These are phyloP conservation scores for Acanthosepion lycidas DNA, from an alignment of 2,888 invertebrate species.

Conservation along the genomic window DNA sequence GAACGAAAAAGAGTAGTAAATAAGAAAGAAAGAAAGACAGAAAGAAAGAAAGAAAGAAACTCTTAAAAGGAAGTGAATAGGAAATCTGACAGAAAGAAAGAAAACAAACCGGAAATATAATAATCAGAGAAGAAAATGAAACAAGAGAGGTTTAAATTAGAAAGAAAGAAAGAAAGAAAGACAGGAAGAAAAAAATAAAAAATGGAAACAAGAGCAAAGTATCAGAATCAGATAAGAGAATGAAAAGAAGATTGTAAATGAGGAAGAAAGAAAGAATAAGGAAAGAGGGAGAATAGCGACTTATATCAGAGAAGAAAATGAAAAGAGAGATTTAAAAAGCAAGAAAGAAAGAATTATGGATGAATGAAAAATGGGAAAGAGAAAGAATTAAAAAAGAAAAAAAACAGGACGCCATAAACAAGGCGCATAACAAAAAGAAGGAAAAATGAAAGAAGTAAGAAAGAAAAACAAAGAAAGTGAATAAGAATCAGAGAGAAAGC, in stretches of 20 bases:
- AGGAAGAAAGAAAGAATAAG: not conserved
- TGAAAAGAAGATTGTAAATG: too few relatives aligned
- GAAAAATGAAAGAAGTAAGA: not conserved
- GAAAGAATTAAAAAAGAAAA: not conserved
- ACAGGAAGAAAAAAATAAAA: not conserved
- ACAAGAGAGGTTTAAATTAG: too few relatives aligned
- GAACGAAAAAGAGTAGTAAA: not conserved
- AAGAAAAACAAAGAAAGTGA: not conserved
- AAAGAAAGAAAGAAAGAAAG: not conserved
- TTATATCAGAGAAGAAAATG: not conserved
- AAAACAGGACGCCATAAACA: too few relatives aligned
- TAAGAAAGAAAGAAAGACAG: not conserved
- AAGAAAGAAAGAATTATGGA: not conserved
- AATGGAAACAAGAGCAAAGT: too few relatives aligned
- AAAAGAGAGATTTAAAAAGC: not conserved
- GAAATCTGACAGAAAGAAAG: too few relatives aligned
- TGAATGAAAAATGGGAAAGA: too few relatives aligned
- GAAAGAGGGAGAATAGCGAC: not conserved
- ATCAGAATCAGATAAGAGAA: too few relatives aligned
- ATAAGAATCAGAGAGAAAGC: too few relatives aligned
- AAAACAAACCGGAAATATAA: too few relatives aligned
- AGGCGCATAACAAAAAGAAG: not conserved
- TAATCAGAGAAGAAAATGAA: too few relatives aligned
- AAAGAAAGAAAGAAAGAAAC: not conserved
- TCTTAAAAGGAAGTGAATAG: too few relatives aligned